phyloP scores from a whole-genome alignment of 2,888 invertebrate species.

The Catocala nupta region DNA sequence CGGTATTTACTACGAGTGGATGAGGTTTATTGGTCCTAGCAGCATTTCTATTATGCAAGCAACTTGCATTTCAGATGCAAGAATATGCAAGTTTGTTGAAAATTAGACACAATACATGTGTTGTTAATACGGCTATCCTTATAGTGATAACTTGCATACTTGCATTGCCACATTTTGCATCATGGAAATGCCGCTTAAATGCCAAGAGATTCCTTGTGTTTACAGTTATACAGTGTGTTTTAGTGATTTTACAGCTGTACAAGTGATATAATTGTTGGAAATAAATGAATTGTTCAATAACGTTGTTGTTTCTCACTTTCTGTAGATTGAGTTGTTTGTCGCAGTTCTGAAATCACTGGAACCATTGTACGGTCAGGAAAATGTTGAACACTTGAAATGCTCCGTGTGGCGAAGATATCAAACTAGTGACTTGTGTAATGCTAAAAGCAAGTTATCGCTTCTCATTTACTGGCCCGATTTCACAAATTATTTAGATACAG shows the following conservation, averaged over 20 bases:
- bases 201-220: constrained; percentile 2
- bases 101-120: no score
- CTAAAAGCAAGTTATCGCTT: no score
- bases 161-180: constrained; percentile 5
- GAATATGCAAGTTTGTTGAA: no score
- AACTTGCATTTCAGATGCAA: not conserved
- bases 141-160: not conserved
- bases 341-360: constrained; percentile 14
- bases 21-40: not conserved
- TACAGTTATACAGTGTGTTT: constrained; percentile 14
- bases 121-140: no score
- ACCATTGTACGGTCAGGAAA: not conserved
- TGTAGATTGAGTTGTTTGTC: not conserved
- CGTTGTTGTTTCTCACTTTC: constrained; percentile 11
- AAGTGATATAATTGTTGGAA: constrained; percentile 22
- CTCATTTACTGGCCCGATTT: no score
- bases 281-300: constrained; percentile 22
- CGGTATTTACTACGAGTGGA: constrained; percentile 2
- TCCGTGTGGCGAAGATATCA: no score
- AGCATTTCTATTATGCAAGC: constrained; percentile 2
- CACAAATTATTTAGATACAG: no score
- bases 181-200: not conserved
- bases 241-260: constrained; percentile 23
- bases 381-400: no score
- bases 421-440: no score